Evolutionary conservation across 2,888 invertebrate genomes (phyloP), one percentile per base, ranked within the genome.

Genomic region (Glomeris marginata): DNA sequence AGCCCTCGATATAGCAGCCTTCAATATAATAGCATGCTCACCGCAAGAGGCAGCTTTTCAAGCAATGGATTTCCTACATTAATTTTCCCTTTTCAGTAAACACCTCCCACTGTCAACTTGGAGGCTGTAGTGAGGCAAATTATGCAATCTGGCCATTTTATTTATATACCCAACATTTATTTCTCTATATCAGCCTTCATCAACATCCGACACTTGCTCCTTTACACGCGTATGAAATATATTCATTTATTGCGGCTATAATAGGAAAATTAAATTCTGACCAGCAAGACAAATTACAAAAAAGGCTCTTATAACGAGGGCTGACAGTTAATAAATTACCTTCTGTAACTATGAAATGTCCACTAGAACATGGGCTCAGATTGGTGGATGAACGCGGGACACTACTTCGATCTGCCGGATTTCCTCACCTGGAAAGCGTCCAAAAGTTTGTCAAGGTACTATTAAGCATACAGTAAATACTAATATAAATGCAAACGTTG

Each of bases 341-440:
- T 8, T 28, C 8, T 28, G 3, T 28, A 28, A 28, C 28, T 3
- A 28, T 62, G 59, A 4, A n/a, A 21, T 44, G 16, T 10, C 35
- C 5, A 20, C 5, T 13, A 49, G 49, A 44, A 44, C 13, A 22
- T 36, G 4, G 35, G 13, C 37, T n/a, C 20, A 20, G n/a, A 33
- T 2, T 76, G 76, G 58, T 92, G 86, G 84, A 59, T 70, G 1
- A 75, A 77, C 51, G 78, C 78, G 45, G 78, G 78, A 46, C 74
- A 80, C 52, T 83, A 87, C 59, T 88, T 95, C 66, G 94, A 95
- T 66, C 71, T 95, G 43, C 88, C 92, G 0, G 95, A 95, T 67
- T 95, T 81, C 64, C 70, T 95, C 3, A 91, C 92, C 0, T 94
- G 87, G 86, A 85, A 79, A 69, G 84, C 90, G 1, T 91, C 92